Percentiles rank a stretch among this genome's conserved stretches.
Conservation (phyloP, 2,113 vertebrate species). For the Pterocles burchelli region DNA sequence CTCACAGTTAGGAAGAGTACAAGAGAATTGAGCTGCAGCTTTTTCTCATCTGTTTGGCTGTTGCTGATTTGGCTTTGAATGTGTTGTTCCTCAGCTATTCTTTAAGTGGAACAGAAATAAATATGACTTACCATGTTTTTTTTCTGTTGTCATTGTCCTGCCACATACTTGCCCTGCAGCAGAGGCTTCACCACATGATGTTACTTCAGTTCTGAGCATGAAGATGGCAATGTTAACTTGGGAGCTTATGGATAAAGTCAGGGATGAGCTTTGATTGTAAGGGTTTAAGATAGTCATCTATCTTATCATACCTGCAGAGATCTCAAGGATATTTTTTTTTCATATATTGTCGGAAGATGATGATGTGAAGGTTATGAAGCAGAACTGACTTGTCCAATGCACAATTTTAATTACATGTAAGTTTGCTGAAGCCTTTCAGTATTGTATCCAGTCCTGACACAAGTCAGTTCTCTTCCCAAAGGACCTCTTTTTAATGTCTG, state of each 20-base stretch:
- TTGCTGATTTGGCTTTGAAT: background rate
- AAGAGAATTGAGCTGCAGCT: background rate
- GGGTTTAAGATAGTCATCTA: background rate
- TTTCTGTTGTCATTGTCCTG: background rate
- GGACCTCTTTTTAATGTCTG: background rate
- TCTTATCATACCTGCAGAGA: background rate
- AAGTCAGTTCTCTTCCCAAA: background rate
- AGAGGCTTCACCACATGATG: background rate
- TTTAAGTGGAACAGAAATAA: background rate
- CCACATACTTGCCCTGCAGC: accelerated
- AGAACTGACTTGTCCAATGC: background rate
- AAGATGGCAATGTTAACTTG: background rate
- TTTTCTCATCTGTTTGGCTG: background rate
- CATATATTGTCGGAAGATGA: background rate
- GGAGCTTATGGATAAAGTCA: background rate
- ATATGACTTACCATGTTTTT: background rate
- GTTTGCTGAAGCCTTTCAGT: background rate
- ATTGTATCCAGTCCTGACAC: background rate
- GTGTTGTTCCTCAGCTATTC: background rate
- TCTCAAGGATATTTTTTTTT: background rate
- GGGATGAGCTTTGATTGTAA: background rate
- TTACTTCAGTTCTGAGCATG: background rate
- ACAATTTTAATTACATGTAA: background rate
- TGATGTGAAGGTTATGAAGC: background rate
- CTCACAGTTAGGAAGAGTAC: background rate